Conservation (phyloP, 1,140 invertebrate genomes). For the Brachionus angularis region DNA sequence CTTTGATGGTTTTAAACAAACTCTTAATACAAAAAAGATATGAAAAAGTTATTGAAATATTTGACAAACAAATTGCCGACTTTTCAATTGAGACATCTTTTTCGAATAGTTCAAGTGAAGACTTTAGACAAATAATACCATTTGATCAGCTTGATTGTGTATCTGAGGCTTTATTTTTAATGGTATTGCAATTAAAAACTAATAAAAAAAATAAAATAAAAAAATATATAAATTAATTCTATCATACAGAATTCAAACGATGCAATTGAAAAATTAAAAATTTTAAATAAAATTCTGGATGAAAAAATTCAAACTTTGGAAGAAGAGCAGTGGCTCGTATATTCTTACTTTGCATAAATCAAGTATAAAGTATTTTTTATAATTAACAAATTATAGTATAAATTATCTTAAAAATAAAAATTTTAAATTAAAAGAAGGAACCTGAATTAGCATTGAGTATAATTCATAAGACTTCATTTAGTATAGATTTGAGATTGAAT, state of each 20-base stretch:
- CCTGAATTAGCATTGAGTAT: neutral
- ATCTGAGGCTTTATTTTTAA: neutral
- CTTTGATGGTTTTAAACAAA: neutral
- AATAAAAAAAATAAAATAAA: no score
- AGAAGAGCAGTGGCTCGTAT: neutral
- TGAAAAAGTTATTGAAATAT: neutral
- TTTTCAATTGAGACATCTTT: neutral
- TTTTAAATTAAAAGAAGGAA: neutral
- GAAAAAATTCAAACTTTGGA: neutral
- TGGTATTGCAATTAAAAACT: neutral
- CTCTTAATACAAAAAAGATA: neutral
- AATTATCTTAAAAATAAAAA: neutral
- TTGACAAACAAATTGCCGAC: neutral
- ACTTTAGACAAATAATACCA: neutral
- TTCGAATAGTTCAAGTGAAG: neutral
- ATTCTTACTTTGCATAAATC: neutral
- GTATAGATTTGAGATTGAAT: neutral
- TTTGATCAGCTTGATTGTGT: neutral
- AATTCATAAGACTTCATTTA: neutral
- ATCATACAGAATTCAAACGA: no score
- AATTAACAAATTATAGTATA: neutral
- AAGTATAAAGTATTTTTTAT: neutral
- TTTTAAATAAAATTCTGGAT: neutral
- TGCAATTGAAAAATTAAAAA: neutral
- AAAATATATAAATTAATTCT: no score